Percentiles rank a stretch among this genome's conserved stretches.
Evolutionary conservation across 2,113 vertebrate species (phyloP).

Genomic region (Ptyas mucosa): DNA sequence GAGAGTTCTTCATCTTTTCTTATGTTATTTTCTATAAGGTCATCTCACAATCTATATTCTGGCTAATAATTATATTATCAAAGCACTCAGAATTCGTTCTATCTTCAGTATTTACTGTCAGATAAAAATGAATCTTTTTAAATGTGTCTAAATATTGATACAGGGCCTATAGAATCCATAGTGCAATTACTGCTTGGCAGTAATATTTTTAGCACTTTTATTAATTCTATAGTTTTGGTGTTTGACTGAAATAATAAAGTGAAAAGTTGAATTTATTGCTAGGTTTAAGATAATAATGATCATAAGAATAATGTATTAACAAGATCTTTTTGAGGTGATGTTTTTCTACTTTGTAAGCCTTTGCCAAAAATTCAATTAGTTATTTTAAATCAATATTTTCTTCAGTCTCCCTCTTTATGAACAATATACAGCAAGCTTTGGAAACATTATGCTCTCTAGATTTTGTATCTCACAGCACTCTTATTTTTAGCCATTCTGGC

Average conservation of each 20-base stretch:
- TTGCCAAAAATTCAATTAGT: background rate
- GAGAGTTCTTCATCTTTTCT: background rate
- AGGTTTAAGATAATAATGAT: background rate
- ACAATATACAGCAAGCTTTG: background rate
- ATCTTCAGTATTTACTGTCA: background rate
- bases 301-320: background rate
- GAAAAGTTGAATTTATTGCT: background rate
- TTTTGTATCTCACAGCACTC: background rate
- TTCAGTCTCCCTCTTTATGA: background rate
- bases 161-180: background rate
- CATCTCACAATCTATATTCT: background rate
- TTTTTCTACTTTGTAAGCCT: background rate
- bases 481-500: background rate
- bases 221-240: background rate
- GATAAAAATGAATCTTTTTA: background rate
- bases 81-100: background rate
- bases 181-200: background rate
- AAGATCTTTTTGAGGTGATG: background rate
- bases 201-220: background rate
- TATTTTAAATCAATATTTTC: slow-evolving; percentile 10
- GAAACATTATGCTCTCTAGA: background rate
- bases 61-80: background rate
- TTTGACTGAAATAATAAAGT: background rate
- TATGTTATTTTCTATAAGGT: background rate
- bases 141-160: background rate